phyloP scores from a whole-genome alignment of 1,140 invertebrate species.

The Subanguina moxae region DNA sequence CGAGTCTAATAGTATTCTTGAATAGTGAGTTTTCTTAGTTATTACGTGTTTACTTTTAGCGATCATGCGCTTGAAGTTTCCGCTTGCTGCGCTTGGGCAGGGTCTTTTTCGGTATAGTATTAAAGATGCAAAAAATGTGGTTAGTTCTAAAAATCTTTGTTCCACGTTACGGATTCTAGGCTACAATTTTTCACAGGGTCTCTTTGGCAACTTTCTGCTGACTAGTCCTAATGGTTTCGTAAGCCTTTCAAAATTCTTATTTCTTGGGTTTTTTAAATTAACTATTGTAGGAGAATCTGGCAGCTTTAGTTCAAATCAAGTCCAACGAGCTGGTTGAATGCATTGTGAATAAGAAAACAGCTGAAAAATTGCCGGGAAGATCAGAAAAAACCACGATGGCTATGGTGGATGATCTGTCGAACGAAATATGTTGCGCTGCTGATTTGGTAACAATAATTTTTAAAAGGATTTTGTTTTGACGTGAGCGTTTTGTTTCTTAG shows the following conservation, averaged over 20 bases:
- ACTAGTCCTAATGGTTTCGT: slow-evolving; percentile 31
- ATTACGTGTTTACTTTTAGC: neutral
- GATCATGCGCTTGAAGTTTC: neutral
- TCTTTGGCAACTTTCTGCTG: slow-evolving; percentile 38
- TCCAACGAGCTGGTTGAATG: neutral
- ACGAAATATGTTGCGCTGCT: slow-evolving; percentile 37
- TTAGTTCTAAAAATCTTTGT: no score
- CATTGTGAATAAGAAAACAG: neutral
- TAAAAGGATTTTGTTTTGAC: no score
- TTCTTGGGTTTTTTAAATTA: no score
- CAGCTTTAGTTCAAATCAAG: neutral
- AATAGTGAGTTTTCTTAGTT: neutral
- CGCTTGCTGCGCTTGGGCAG: neutral
- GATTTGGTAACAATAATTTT: slow-evolving; percentile 52
- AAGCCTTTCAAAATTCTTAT: slow-evolving; percentile 14
- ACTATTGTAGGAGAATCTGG: no score
- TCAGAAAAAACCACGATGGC: slow-evolving; percentile 41
- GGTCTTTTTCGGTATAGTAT: neutral
- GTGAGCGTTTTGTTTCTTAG: no score
- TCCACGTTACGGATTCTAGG: no score
- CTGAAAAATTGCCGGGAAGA: neutral
- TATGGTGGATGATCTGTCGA: slow-evolving; percentile 40
- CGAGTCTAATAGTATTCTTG: neutral
- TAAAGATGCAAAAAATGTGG: neutral
- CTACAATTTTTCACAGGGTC: slow-evolving; percentile 22